Evolutionary conservation across 30 jellyfish, hydroid and myxozoan species (phyloP).

Genomic region (Sanderia malayensis): DNA sequence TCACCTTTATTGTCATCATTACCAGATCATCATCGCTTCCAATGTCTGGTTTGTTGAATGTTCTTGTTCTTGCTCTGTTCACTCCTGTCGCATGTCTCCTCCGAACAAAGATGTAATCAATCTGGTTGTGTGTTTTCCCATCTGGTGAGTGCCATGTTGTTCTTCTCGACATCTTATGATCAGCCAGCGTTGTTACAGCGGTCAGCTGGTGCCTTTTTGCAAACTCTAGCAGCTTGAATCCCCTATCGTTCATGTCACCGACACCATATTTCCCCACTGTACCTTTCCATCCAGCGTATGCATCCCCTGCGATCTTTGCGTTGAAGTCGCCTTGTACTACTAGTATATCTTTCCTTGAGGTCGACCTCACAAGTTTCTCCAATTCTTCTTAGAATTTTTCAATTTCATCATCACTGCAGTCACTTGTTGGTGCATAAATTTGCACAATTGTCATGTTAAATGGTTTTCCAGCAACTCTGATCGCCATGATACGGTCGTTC

Average conservation of each 20-base stretch:
- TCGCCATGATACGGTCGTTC: conserved; percentile 2
- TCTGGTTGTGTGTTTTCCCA: conserved; percentile 17
- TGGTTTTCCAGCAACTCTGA: conserved; percentile 27
- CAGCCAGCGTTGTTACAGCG: background rate
- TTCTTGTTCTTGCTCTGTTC: conserved; percentile 31
- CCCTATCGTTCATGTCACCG: conserved; percentile 26
- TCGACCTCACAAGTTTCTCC: conserved; percentile 10
- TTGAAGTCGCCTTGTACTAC: conserved; percentile 38
- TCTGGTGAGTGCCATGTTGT: conserved; percentile 40
- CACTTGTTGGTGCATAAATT: conserved; percentile 33
- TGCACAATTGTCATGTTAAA: conserved; percentile 22
- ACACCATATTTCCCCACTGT: conserved; percentile 11
- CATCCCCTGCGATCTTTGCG: conserved; percentile 39
- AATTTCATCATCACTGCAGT: conserved; percentile 13
- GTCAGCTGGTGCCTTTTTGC: conserved; percentile 6
- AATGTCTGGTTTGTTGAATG: conserved; percentile 27
- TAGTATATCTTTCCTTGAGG: conserved; percentile 23
- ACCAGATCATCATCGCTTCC: conserved; percentile 51
- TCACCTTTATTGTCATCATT: conserved; percentile 18
- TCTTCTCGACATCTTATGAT: conserved; percentile 18
- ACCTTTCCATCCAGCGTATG: conserved; percentile 22
- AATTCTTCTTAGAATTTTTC: conserved; percentile 41
- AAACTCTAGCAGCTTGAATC: conserved; percentile 10
- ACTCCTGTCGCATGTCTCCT: background rate
- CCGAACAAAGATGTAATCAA: conserved; percentile 31